Percentiles rank a stretch among this genome's conserved stretches.
phyloP scores from a whole-genome alignment of 2,888 invertebrate genomes.

The Celastrina argiolus region DNA sequence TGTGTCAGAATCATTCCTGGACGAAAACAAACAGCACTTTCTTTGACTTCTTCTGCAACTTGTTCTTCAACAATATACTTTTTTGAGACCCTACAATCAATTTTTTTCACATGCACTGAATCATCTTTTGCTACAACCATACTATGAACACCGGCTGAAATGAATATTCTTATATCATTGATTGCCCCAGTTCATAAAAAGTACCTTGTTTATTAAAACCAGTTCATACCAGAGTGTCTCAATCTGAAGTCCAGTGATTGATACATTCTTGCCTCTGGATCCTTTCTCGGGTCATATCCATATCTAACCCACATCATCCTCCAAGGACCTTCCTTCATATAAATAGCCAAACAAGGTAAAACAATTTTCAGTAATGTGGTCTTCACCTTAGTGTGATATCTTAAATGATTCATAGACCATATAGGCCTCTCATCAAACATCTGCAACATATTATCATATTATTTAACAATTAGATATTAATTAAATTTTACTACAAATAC shows the following conservation, averaged over 20 bases:
- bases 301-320: constrained; percentile 91
- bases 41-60: constrained; percentile 44
- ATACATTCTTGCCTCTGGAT: constrained; percentile 86
- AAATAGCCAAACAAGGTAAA: constrained; percentile 90
- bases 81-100: constrained; percentile 45
- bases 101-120: constrained; percentile 46
- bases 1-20: constrained; percentile 88
- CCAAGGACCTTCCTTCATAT: constrained; percentile 95
- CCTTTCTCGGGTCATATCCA: constrained; percentile 94
- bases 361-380: constrained; percentile 83
- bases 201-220: not conserved
- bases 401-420: constrained; percentile 90
- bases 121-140: constrained; percentile 57
- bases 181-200: not conserved
- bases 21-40: constrained; percentile 60
- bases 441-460: no score
- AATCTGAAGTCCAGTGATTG: constrained; percentile 93
- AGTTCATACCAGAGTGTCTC: constrained; percentile 74
- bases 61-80: constrained; percentile 38
- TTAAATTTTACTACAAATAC: no score
- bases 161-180: not conserved
- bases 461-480: no score
- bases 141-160: constrained; percentile 53
- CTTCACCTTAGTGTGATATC: constrained; percentile 80
- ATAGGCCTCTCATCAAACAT: constrained; percentile 92